Evolutionary conservation across 1,140 invertebrate species (phyloP).

Genomic region (Heliconius hermathena): DNA sequence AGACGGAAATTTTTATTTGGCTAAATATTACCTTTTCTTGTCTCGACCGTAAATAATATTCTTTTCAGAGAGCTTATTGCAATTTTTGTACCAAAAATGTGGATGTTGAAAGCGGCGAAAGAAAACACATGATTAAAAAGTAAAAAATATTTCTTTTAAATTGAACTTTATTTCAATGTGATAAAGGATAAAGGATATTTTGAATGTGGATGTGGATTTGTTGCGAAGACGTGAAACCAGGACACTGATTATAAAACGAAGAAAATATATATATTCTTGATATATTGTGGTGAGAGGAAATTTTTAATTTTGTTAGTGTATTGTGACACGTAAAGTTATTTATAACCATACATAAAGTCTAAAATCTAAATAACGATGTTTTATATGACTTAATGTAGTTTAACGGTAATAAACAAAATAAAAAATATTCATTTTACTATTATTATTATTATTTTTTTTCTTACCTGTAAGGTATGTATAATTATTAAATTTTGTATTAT

Average conservation of each 20-base stretch:
- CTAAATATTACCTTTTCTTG: conserved; percentile 70
- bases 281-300: conserved; percentile 3
- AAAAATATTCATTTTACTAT: too few species aligned
- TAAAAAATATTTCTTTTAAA: not conserved
- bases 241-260: conserved; percentile 51
- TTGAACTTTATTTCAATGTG: not conserved
- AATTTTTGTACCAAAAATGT: conserved; percentile 30
- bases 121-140: conserved; percentile 1
- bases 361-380: too few species aligned
- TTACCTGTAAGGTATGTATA: too few species aligned
- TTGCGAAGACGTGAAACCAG: conserved; percentile 52
- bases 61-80: conserved; percentile 75
- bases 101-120: not conserved
- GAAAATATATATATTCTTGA: conserved; percentile 29
- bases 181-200: not conserved
- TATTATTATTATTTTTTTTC: too few species aligned
- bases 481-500: too few species aligned
- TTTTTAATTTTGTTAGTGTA: not conserved
- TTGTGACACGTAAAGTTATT: not conserved
- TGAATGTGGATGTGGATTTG: conserved; percentile 28
- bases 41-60: conserved; percentile 76
- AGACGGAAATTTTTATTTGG: conserved; percentile 71
- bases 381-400: too few species aligned
- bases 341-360: not conserved
- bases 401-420: too few species aligned